Percentiles rank a stretch among this genome's conserved stretches.
Evolutionary conservation across 2,888 invertebrate species (phyloP).

Genomic region (Folsomia candida): DNA sequence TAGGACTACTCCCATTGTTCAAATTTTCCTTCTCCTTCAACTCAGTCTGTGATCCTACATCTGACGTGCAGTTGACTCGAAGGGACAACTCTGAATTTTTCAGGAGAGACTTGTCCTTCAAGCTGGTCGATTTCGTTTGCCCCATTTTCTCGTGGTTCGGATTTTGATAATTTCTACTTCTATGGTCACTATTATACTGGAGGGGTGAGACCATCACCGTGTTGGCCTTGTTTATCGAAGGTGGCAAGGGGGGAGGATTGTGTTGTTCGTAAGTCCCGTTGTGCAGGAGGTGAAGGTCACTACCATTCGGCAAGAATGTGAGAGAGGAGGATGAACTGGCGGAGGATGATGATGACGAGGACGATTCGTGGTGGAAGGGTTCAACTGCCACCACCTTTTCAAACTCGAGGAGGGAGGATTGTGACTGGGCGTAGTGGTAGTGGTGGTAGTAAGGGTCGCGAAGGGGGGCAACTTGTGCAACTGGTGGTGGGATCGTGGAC

Average conservation of each 20-base stretch:
- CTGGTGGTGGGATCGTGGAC: slow-evolving; percentile 46
- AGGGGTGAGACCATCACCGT: slow-evolving; percentile 48
- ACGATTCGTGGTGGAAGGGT: slow-evolving; percentile 14
- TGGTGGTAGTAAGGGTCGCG: slow-evolving; percentile 23
- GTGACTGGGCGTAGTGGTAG: slow-evolving; percentile 1
- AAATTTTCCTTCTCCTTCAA: slow-evolving; percentile 25
- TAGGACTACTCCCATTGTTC: slow-evolving; percentile 11
- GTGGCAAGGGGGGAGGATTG: not conserved
- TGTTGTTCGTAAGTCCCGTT: not conserved
- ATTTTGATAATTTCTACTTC: not conserved
- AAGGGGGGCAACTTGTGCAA: slow-evolving; percentile 49
- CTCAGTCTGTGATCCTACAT: slow-evolving; percentile 45
- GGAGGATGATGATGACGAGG: slow-evolving; percentile 25
- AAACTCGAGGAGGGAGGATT: slow-evolving; percentile 3
- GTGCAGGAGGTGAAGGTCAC: slow-evolving; percentile 26
- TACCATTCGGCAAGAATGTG: slow-evolving; percentile 27
- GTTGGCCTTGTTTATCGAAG: not conserved
- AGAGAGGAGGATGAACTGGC: slow-evolving; percentile 20
- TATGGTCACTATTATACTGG: slow-evolving; percentile 31
- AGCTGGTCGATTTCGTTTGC: not conserved
- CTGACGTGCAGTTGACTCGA: slow-evolving; percentile 46
- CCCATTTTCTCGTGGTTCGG: not conserved
- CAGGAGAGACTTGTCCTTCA: not conserved
- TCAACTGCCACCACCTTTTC: slow-evolving; percentile 23
- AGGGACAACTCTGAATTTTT: slow-evolving; percentile 41